Base-by-base conservation (phyloP, 2,888 invertebrate genomes). In the Erannis defoliaria region DNA sequence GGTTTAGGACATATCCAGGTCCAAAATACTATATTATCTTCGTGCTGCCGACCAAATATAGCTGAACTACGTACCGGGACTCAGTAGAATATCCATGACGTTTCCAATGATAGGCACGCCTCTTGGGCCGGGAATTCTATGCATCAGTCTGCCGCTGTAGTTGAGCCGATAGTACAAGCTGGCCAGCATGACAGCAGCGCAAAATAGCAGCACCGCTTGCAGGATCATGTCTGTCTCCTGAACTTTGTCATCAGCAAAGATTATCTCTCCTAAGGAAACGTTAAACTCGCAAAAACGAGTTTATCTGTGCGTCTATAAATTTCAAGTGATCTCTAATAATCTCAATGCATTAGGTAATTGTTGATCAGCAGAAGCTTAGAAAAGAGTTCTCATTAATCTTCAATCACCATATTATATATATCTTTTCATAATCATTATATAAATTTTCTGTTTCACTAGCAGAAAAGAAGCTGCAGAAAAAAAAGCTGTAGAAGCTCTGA, bases 101-200 rank as follows among this genome's bases (percentile, higher is more conserved):
- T 45, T 45, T 4, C 43, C 43, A 1, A 45, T 3, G 3, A 45
- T 5, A 26, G 43, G 43, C 3, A 45, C 1, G 26, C 43, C 43
- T 23, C 26, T 45, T 10, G 43, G 43, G 26, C 43, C 43, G 10
- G 43, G 43, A 14, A 45, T 45, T 26, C 26, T 45, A 5, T 45
- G 26, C 0, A 45, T 26, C 16, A 45, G 21, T 16, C 43, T 45
- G 14, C 26, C 16, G 43, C 23, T 55, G 26, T 45, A 45, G 26
- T 26, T 45, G 3, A 26, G 0, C 9, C 43, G 26, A 10, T 3
- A 45, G 26, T 16, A 45, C 9, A 45, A 26, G 16, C 43, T 45
- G 26, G 26, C 9, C 26, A 45, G 43, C 26, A 45, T 1, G 14
- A 45, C 26, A 26, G 43, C 26, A n/a, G 26, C 43, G 9, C 43